phyloP scores from a whole-genome alignment of 92 coral and sea anemone species.

The Epizoanthus ramosus region DNA sequence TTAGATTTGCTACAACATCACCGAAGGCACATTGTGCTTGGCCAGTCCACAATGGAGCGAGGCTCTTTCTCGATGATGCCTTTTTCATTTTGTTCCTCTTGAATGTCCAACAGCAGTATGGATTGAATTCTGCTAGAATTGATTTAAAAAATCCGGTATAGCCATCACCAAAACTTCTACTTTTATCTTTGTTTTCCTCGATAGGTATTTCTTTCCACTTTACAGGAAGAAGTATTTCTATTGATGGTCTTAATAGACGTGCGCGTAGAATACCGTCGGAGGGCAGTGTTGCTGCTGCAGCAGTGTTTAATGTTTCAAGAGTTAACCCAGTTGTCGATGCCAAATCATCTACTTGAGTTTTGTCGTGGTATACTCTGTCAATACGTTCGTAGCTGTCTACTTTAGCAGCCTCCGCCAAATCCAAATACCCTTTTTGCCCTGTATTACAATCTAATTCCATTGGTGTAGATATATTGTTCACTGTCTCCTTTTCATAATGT shows the following conservation, averaged over 20 bases:
- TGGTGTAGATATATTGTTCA: too few relatives aligned
- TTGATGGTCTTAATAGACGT: not conserved
- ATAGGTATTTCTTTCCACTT: conserved; percentile 38
- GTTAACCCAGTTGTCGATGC: not conserved
- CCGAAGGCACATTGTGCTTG: conserved; percentile 30
- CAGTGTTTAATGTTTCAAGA: not conserved
- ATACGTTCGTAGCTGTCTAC: not conserved
- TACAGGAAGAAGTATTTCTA: not conserved
- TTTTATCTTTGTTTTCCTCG: not conserved
- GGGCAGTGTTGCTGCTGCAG: conserved; percentile 3
- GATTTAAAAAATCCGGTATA: conserved; percentile 17
- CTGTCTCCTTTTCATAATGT: not conserved
- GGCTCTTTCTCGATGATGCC: conserved; percentile 12
- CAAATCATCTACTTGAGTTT: not conserved
- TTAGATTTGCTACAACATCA: conserved; percentile 18
- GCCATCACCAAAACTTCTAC: conserved; percentile 22
- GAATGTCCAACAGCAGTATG: conserved; percentile 41
- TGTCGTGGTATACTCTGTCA: not conserved
- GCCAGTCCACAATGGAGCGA: conserved; percentile 37
- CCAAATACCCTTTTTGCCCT: not conserved
- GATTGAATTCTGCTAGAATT: conserved; percentile 11
- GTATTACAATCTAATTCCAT: too few relatives aligned
- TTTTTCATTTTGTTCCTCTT: conserved; percentile 29
- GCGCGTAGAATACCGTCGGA: conserved; percentile 24
- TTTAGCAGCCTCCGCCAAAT: not conserved